phyloP scores from a whole-genome alignment of 2,797 vertebrate genomes.

The Melanotaenia nigrans region DNA sequence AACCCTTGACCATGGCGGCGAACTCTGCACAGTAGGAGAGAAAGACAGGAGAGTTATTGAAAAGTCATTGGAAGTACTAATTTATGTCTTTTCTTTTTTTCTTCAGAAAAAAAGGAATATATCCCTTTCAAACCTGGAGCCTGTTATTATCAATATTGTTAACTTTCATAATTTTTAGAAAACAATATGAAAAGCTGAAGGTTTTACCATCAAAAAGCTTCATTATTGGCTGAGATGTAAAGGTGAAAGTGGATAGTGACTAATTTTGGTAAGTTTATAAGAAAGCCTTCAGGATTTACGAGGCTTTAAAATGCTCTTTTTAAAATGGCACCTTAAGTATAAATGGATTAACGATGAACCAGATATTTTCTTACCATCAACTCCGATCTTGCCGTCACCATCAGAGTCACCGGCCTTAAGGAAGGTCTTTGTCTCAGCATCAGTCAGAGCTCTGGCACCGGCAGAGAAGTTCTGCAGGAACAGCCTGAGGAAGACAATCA shows the following conservation, averaged over 20 bases:
- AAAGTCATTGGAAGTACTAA: no score
- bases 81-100: not conserved
- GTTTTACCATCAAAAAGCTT: no score
- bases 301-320: not conserved
- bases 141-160: not conserved
- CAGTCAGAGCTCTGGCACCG: slow-evolving; percentile 80
- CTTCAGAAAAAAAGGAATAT: no score
- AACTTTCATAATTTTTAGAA: not conserved
- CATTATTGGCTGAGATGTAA: not conserved
- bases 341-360: not conserved
- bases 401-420: slow-evolving; percentile 83
- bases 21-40: slow-evolving; percentile 76
- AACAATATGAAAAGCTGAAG: no score
- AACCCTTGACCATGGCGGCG: slow-evolving; percentile 75
- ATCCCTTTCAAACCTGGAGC: not conserved
- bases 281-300: not conserved
- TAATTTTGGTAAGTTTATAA: not conserved
- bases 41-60: slow-evolving; percentile 9
- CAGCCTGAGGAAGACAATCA: slow-evolving; percentile 61
- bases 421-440: slow-evolving; percentile 80
- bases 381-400: slow-evolving; percentile 87
- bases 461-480: slow-evolving; percentile 86
- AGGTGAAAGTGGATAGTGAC: not conserved
- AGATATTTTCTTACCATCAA: slow-evolving; percentile 75
- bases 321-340: not conserved